Evolutionary conservation across 2,888 invertebrate genomes (phyloP).

Genomic region (Protonemura montana): DNA sequence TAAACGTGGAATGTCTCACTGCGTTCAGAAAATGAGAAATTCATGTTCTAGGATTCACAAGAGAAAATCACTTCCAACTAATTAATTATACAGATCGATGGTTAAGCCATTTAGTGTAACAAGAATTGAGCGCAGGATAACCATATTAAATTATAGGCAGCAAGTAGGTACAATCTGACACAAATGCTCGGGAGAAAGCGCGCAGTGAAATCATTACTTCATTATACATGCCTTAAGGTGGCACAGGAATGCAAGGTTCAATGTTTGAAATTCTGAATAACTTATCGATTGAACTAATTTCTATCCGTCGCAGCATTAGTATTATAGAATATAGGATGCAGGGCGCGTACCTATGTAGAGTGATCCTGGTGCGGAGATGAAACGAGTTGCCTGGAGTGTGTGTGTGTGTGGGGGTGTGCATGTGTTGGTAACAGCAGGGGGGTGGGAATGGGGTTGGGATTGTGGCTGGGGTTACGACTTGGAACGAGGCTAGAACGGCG

Average conservation of each 20-base stretch:
- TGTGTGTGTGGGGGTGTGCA: not conserved
- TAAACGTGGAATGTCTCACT: not conserved
- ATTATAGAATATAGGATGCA: constrained; percentile 2
- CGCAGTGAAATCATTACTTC: not conserved
- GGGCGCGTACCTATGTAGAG: not conserved
- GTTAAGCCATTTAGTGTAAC: not conserved
- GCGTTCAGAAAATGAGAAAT: not conserved
- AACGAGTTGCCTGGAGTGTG: not conserved
- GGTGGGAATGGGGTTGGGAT: no score
- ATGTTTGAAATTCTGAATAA: constrained; percentile 7
- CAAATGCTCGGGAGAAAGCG: not conserved
- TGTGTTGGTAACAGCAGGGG: not conserved
- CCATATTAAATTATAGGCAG: not conserved
- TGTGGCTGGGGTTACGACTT: no score
- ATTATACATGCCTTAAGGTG: not conserved
- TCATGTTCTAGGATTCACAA: not conserved
- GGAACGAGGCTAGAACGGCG: no score
- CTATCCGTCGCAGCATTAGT: not conserved
- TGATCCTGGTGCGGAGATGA: not conserved
- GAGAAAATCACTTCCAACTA: not conserved
- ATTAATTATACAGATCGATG: not conserved
- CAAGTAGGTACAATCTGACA: not conserved
- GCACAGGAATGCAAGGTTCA: not conserved
- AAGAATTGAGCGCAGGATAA: not conserved
- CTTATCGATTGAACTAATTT: not conserved